Conservation (phyloP, 2,888 invertebrate genomes). For the Lasioglossum villosulum region DNA sequence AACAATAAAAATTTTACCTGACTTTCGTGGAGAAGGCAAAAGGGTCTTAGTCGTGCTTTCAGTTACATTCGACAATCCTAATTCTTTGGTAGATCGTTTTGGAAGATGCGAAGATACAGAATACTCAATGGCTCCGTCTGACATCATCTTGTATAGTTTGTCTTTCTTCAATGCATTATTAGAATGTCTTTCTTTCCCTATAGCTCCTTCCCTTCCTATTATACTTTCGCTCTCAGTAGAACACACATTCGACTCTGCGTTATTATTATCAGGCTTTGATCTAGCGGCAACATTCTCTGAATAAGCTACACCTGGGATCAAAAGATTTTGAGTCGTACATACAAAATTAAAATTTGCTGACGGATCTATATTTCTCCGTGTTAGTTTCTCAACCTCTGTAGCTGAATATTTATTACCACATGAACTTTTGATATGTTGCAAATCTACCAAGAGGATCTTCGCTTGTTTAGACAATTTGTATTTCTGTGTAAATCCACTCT, state of each 20-base stretch:
- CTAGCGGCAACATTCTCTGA: neutral
- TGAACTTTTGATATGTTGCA: conserved; percentile 25
- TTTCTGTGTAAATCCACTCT: conserved; percentile 21
- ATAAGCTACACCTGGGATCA: neutral
- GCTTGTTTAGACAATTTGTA: conserved; percentile 46
- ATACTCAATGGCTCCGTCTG: neutral
- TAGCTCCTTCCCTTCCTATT: neutral
- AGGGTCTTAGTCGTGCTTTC: neutral
- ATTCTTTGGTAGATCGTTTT: neutral
- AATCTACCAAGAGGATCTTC: conserved; percentile 57
- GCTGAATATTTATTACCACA: conserved; percentile 54
- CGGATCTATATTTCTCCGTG: conserved; percentile 44
- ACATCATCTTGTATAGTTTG: neutral
- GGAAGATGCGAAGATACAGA: neutral
- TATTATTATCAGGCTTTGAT: neutral
- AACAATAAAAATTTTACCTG: neutral
- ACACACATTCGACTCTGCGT: neutral
- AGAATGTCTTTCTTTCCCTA: neutral
- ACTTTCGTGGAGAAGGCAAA: neutral
- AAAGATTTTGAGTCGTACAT: neutral
- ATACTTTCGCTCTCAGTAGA: neutral
- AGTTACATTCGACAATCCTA: neutral
- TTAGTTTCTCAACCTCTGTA: conserved; percentile 57
- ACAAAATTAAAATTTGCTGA: conserved; percentile 52
- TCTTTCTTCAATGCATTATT: neutral